These are phyloP conservation scores for Syrphus vitripennis DNA, from an alignment of 2,888 invertebrate species.

Conservation along the genomic window DNA sequence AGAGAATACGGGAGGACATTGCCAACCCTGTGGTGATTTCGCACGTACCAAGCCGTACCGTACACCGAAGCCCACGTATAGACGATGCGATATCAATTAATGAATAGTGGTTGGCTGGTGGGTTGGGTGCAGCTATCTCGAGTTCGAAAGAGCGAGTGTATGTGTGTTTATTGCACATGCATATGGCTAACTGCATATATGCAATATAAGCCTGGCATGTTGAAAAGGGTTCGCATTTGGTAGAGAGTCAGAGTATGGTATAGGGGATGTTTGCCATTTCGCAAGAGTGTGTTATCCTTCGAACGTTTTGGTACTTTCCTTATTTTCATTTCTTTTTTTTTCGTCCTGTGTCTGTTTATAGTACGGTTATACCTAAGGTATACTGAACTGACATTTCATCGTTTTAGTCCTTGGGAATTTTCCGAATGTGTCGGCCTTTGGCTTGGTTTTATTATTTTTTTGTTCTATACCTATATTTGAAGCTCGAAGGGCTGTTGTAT, in stretches of 20 bases:
- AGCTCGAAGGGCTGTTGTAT: slow-evolving; percentile 39
- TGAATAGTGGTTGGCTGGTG: slow-evolving; percentile 75
- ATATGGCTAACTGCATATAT: slow-evolving; percentile 66
- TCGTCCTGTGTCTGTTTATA: slow-evolving; percentile 6
- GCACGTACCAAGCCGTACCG: slow-evolving; percentile 63
- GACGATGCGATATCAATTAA: slow-evolving; percentile 79
- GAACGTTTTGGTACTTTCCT: slow-evolving; percentile 21
- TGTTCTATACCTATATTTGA: not conserved
- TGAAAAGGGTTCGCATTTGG: slow-evolving; percentile 53
- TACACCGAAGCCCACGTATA: slow-evolving; percentile 52
- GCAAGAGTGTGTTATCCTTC: slow-evolving; percentile 45
- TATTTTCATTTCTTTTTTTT: slow-evolving; percentile 36
- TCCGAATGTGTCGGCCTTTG: slow-evolving; percentile 69
- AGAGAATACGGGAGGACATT: slow-evolving; percentile 64
- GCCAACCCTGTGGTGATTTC: slow-evolving; percentile 68
- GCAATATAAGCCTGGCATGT: slow-evolving; percentile 51
- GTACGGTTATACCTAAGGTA: slow-evolving; percentile 20
- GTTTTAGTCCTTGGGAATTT: slow-evolving; percentile 68
- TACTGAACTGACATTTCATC: slow-evolving; percentile 64
- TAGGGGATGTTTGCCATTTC: slow-evolving; percentile 60
- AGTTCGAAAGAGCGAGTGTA: not conserved
- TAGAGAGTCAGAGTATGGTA: no score
- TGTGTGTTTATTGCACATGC: slow-evolving; percentile 61
- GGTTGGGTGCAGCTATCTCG: slow-evolving; percentile 41
- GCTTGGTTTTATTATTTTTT: slow-evolving; percentile 24